Base-by-base conservation (phyloP, 2,797 vertebrate species). In the Eospalax fontanierii region DNA sequence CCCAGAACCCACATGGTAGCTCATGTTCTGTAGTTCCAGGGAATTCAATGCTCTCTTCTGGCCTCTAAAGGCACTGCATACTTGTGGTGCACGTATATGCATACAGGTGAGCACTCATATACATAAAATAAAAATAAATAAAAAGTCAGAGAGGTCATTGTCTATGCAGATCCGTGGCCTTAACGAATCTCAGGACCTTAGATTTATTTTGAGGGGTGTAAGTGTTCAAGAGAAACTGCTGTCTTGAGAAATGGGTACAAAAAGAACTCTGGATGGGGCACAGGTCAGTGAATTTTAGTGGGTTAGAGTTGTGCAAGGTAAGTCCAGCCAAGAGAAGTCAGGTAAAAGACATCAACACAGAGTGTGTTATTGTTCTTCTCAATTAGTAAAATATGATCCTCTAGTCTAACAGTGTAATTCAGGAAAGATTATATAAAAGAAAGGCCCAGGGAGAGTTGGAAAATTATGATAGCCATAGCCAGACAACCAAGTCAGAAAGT, bases 351-450 rank as follows among this genome's bases (percentile, higher is more conserved):
- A 57, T 21, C 1, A 85, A 38, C 6, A n/a, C 18, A 38, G 73
- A 70, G 50, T 73, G 4, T 7, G 12, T 35, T 35, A n/a, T 10
- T 70, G 8, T 11, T 70, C 46, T 91, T 75, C 26, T 50, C 91
- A 70, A 75, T 81, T 46, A 90, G 26, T 54, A 40, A 61, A 70
- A 94, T n/a, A 6, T 61, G 24, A 82, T 86, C 95, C 30, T 63
- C 59, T 26, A n/a, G 8, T 26, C 57, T 14, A 46, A 63, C 6
- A 8, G 21, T 18, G 4, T 43, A 80, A 82, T 73, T 90, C 46
- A 87, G 81, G 65, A 33, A 73, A 28, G 24, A 87, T 80, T 40
- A 73, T 30, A 19, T 50, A 87, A 78, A 74, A 61, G 18, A 59
- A 70, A 65, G 70, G 59, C 26, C 43, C 8, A 81, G 21, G 71